phyloP scores from a whole-genome alignment of 2,113 vertebrate genomes.

The Natator depressus region DNA sequence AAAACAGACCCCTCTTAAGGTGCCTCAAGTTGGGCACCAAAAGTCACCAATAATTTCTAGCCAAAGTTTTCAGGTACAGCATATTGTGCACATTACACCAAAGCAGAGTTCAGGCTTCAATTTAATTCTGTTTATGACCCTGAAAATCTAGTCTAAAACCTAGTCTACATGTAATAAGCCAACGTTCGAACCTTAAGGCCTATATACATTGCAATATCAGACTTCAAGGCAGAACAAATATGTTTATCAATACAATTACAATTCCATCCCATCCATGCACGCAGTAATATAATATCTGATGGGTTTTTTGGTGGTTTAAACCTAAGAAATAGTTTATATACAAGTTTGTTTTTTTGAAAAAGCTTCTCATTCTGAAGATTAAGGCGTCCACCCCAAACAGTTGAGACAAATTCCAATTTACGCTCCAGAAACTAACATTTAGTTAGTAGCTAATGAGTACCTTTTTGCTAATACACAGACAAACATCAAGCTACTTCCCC shows the following conservation, averaged over 20 bases:
- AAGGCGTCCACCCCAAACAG: accelerated
- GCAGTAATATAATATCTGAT: accelerated
- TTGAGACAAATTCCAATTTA: background rate
- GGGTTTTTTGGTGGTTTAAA: no score
- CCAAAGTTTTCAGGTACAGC: background rate
- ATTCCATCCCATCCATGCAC: background rate
- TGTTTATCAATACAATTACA: accelerated
- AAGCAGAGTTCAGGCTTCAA: background rate
- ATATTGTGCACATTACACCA: background rate
- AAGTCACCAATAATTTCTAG: background rate
- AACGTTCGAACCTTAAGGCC: background rate
- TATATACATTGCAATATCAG: background rate
- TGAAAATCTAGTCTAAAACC: background rate
- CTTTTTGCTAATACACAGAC: background rate
- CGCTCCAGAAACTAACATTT: background rate
- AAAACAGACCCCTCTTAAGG: background rate
- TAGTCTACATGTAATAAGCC: background rate
- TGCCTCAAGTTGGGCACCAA: background rate
- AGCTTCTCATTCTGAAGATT: background rate
- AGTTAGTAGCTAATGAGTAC: background rate
- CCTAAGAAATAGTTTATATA: background rate
- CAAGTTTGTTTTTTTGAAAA: background rate
- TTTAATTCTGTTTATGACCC: background rate
- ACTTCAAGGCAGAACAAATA: background rate
- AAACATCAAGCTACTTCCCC: background rate